Evolutionary conservation across 2,888 invertebrate species (phyloP).

Genomic region (Ephialtes manifestator): DNA sequence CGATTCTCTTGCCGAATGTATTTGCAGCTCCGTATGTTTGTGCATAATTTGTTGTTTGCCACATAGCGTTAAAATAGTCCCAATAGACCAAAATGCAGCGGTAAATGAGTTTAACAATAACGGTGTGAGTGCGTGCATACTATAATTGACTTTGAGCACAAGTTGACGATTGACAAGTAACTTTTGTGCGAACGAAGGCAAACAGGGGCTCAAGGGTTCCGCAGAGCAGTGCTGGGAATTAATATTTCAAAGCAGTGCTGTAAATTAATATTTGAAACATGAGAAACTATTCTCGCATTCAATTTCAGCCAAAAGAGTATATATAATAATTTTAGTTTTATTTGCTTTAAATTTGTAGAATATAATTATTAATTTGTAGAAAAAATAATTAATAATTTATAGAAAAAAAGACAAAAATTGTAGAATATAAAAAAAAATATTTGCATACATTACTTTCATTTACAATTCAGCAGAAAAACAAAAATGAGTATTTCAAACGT

Average conservation of each 20-base stretch:
- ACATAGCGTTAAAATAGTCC: background rate
- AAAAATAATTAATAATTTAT: background rate
- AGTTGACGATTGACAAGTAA: slow-evolving; percentile 28
- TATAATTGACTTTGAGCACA: slow-evolving; percentile 37
- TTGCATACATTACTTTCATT: background rate
- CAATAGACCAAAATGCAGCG: background rate
- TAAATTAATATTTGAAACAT: background rate
- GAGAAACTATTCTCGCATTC: background rate
- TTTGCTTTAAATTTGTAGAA: background rate
- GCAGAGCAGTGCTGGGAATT: background rate
- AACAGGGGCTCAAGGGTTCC: background rate
- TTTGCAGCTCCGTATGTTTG: slow-evolving; percentile 20
- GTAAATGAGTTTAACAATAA: slow-evolving; percentile 19
- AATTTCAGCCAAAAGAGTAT: background rate
- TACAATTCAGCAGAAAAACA: background rate
- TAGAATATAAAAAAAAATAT: no score
- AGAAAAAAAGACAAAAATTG: no score
- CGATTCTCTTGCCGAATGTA: slow-evolving; percentile 50
- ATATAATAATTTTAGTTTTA: background rate
- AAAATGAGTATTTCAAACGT: background rate
- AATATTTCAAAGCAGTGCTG: background rate
- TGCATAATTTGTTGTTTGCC: slow-evolving; percentile 2
- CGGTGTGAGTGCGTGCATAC: background rate
- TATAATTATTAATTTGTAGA: background rate
- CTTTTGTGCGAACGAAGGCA: background rate